Percentiles rank a stretch among this genome's conserved stretches.
These are phyloP conservation scores for Pachycephala philippinensis DNA, from an alignment of 2,113 vertebrate genomes.

Conservation along the genomic window DNA sequence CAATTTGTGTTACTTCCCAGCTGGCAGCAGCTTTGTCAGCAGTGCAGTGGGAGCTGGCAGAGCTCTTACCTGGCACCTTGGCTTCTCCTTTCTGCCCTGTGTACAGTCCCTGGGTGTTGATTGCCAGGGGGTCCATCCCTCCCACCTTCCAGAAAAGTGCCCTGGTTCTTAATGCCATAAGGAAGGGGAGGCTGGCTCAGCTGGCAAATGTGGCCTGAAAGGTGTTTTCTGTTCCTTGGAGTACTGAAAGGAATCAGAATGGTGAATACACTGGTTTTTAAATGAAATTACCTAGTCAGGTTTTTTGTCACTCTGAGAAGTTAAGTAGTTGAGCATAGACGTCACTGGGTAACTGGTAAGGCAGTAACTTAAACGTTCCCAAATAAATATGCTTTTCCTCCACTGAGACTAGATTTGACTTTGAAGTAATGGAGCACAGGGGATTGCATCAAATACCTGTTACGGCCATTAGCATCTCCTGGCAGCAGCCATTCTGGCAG, in stretches of 20 bases:
- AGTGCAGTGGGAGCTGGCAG: not conserved
- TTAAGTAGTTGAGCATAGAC: not conserved
- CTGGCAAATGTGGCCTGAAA: not conserved
- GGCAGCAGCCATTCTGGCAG: not conserved
- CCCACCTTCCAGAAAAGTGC: not conserved
- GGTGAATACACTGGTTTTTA: not conserved
- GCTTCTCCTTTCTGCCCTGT: not conserved
- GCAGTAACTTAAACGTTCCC: not conserved
- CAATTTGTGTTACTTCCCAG: not conserved
- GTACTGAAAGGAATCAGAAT: not conserved
- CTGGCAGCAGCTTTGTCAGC: not conserved
- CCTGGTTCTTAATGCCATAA: not conserved
- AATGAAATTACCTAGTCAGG: not conserved
- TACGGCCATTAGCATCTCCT: not conserved
- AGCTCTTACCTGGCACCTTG: not conserved
- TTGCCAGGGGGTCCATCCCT: not conserved
- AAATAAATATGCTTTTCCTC: not conserved
- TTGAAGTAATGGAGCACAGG: not conserved
- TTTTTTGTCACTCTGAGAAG: not conserved
- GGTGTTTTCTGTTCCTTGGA: not conserved
- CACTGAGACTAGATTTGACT: not conserved
- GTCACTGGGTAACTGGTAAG: not conserved
- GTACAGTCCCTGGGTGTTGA: not conserved
- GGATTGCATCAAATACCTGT: not conserved
- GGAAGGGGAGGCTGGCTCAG: not conserved